Percentiles rank a stretch among this genome's conserved stretches.
Evolutionary conservation across 1,140 invertebrate genomes (phyloP).

Genomic region (Chrysomallon squamiferum): DNA sequence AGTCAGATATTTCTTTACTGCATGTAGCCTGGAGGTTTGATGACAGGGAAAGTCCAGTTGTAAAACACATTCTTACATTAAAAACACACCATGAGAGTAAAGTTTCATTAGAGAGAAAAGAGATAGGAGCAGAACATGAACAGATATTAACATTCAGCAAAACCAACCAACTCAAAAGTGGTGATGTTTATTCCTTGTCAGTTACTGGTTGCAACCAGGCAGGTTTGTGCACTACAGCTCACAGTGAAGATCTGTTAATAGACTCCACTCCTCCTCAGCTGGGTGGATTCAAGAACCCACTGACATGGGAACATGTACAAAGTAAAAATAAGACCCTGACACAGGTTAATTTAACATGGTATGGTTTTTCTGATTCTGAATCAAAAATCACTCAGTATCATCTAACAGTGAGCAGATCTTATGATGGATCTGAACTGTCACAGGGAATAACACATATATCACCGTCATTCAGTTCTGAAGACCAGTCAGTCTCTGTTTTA

Average conservation of each 20-base stretch:
- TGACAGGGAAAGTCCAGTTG: constrained; percentile 37
- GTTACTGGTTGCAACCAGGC: constrained; percentile 46
- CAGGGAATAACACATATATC: constrained; percentile 3
- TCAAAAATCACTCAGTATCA: constrained; percentile 23
- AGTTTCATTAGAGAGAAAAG: constrained; percentile 4
- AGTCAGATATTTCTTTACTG: constrained; percentile 32
- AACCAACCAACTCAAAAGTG: constrained; percentile 16
- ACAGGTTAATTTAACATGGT: constrained; percentile 18
- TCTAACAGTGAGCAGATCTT: constrained; percentile 20
- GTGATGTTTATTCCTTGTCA: constrained; percentile 26
- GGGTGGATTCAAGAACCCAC: constrained; percentile 28
- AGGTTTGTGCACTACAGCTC: constrained; percentile 23
- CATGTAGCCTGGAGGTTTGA: constrained; percentile 30
- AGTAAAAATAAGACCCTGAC: neutral
- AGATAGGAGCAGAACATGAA: constrained; percentile 8
- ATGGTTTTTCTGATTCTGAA: constrained; percentile 33
- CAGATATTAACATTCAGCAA: constrained; percentile 11
- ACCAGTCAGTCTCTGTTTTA: constrained; percentile 3
- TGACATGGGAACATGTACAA: constrained; percentile 14
- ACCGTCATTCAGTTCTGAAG: neutral
- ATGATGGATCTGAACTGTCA: constrained; percentile 26
- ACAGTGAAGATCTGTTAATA: constrained; percentile 17
- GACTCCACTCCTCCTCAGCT: constrained; percentile 36
- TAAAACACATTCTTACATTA: constrained; percentile 18
- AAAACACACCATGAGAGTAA: constrained; percentile 25